Percentiles rank a stretch among this genome's conserved stretches.
phyloP scores from a whole-genome alignment of 2,113 vertebrate genomes.

The Falco punctatus region DNA sequence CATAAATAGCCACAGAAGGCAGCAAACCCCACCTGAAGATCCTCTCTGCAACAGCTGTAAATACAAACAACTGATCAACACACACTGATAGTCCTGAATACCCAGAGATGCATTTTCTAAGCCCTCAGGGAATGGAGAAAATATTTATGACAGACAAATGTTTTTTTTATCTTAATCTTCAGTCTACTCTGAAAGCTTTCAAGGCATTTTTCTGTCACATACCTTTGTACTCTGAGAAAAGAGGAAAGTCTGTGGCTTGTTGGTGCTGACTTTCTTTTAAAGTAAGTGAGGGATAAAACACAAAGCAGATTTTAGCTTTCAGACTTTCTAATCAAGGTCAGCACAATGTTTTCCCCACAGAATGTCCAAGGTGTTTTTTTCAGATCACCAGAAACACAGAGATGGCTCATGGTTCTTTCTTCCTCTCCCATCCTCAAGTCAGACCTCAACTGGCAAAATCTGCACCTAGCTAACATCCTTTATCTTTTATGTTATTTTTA shows the following conservation, averaged over 20 bases:
- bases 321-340: neutral
- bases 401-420: neutral
- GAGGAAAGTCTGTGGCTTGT: neutral
- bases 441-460: neutral
- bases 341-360: neutral
- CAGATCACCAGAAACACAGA: neutral
- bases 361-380: neutral
- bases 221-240: neutral
- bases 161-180: constrained; percentile 58
- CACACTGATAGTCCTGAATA: neutral
- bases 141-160: constrained; percentile 42
- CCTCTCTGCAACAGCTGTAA: constrained; percentile 8
- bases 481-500: neutral
- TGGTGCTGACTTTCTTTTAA: neutral
- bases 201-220: constrained; percentile 8
- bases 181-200: constrained; percentile 1
- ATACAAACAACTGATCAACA: constrained; percentile 50
- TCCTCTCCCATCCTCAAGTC: neutral
- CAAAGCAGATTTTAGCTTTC: neutral
- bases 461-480: neutral
- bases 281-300: neutral
- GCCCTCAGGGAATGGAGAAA: constrained; percentile 18
- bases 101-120: neutral
- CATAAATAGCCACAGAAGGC: neutral
- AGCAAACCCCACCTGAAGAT: neutral